Evolutionary conservation across 1,140 invertebrate species (phyloP), one percentile per base, ranked within the genome.

Genomic region (Drosophila sp.): DNA sequence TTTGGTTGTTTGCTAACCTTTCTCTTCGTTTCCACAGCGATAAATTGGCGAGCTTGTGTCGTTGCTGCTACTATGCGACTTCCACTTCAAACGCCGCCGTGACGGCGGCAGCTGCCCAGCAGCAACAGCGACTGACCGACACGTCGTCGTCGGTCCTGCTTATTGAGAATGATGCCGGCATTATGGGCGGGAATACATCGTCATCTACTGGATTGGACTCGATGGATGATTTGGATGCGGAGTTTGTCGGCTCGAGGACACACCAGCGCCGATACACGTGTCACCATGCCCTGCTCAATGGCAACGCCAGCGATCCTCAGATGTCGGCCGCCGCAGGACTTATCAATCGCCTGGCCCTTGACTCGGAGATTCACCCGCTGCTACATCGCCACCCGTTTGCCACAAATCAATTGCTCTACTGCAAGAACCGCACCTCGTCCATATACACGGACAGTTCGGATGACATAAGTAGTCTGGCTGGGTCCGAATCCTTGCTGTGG

Each of bases 391-490:
- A 86, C 44, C 83, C 91, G 17, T 92, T 93, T 64, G 81, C 91
- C 17, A 92, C 90, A 2, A 92, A 93, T 74, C 92, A 93, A 72
- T 70, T 94, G 63, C 89, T 94, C n/a, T 93, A 94, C 62, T 94
- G 93, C 69, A 95, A 96, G 80, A 96, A 96, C 90, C 93, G 96
- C 29, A 95, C 96, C 4, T 96, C 95, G 33, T 97, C 96, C 61
- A 96, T 97, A 50, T 97, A 97, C 91, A 97, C 96, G 0, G 96
- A 97, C 81, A 96, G 96, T 76, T 96, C 95, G 8, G 97, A 97
- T 90, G 96, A 97, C 90, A 95, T 97, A 23, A 96, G 96, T 5
- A 96, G 96, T 80, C 92, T 97, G 4, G 95, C 95, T 0, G 96
- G 96, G 23, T 96, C 95, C 4, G 96, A 96, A 90, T 94, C 93